Evolutionary conservation across 2,113 vertebrate genomes (phyloP), one percentile per base, ranked within the genome.

Genomic region (Brienomyrus brachyistius): DNA sequence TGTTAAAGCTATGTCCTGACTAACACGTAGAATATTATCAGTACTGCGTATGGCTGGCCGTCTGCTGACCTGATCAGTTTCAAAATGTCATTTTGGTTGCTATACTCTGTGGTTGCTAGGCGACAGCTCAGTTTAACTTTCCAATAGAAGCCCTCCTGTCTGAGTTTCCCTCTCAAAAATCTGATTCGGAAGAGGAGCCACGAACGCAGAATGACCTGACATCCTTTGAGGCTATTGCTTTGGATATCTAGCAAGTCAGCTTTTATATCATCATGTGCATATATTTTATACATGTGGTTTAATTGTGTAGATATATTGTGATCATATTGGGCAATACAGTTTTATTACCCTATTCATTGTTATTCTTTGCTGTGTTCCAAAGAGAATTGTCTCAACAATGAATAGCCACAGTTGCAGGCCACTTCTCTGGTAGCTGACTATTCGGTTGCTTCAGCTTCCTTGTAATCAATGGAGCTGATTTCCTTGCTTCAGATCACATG

Each of bases 61-160:
- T 87, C 85, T 87, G 31, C 51, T 56, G 85, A 87, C 85, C 85
- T 40, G 51, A 54, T 87, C 85, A 54, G 51, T 87, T 87, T 87
- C 85, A 87, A 35, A 87, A 87, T 87, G 48, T 35, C 85, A 87
- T 54, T 54, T 13, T 54, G 23, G 51, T 40, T 87, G 85, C 85
- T 87, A 56, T 87, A 87, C 51, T 56, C n/a, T 87, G 50, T 56
- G 51, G 85, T 87, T 56, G 85, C 85, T 87, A 87, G 48, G 85
- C 85, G 31, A 87, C 85, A 35, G 27, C 27, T 54, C 85, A 52
- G 15, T 87, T 87, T 87, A 54, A 54, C 50, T 54, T 87, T 54
- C 85, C 51, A 54, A 40, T 40, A 27, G 27, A 87, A 87, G 51
- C 51, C 45, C 21, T 48, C 40, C n/a, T 56, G n/a, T 56, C 50